phyloP scores from a whole-genome alignment of 2,888 invertebrate genomes.

The Aelia acuminata region DNA sequence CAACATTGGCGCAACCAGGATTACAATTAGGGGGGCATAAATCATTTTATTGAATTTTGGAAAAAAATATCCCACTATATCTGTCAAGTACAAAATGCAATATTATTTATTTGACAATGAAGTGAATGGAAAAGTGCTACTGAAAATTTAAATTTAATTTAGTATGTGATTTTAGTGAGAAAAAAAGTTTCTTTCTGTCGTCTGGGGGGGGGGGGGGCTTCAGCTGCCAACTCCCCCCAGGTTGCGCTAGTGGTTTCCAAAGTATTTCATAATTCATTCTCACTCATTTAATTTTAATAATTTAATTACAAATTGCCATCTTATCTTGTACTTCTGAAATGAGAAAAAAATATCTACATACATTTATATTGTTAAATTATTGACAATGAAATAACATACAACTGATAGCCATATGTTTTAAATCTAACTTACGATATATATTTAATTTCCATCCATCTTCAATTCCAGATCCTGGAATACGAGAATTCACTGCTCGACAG shows the following conservation, averaged over 20 bases:
- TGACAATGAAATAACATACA: background rate
- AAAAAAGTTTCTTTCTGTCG: too few relatives aligned
- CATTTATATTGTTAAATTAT: background rate
- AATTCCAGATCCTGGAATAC: constrained; percentile 64
- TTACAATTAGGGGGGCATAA: too few relatives aligned
- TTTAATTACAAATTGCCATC: background rate
- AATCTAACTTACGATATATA: constrained; percentile 66
- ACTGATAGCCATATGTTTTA: background rate
- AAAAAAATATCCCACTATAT: too few relatives aligned
- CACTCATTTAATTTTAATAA: background rate
- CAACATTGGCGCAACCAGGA: too few relatives aligned
- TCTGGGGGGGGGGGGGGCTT: too few relatives aligned
- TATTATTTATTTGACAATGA: too few relatives aligned
- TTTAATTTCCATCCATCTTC: constrained; percentile 67
- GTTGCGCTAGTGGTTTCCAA: background rate
- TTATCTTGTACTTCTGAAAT: background rate
- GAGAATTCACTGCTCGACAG: constrained; percentile 68
- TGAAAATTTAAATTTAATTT: too few relatives aligned
- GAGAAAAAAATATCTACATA: background rate
- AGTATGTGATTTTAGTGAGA: too few relatives aligned
- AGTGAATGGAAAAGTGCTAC: too few relatives aligned
- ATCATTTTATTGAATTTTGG: too few relatives aligned
- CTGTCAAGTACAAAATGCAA: too few relatives aligned
- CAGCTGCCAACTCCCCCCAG: too few relatives aligned
- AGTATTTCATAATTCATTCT: background rate